Percentiles rank a stretch among this genome's conserved stretches.
phyloP scores from a whole-genome alignment of 2,888 invertebrate species.

The Spodoptera picta region DNA sequence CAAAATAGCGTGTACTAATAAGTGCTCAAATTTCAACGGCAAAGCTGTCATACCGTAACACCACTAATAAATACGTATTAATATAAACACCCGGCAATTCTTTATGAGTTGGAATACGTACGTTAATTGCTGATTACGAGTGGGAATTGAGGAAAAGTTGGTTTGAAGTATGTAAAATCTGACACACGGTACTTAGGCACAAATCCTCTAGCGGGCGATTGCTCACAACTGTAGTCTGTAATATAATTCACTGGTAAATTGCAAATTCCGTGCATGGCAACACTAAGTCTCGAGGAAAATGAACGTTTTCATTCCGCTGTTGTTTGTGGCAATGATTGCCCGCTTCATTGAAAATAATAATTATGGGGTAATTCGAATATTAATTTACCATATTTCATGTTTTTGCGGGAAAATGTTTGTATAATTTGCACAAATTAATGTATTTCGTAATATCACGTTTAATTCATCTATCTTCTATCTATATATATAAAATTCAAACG shows the following conservation, averaged over 20 bases:
- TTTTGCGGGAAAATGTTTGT: no score
- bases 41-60: slow-evolving; percentile 37
- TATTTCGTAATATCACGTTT: no score
- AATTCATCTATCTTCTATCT: no score
- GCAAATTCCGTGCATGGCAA: slow-evolving; percentile 36
- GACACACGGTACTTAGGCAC: slow-evolving; percentile 36
- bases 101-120: slow-evolving; percentile 54
- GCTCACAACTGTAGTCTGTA: slow-evolving; percentile 20
- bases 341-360: no score
- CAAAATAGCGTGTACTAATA: slow-evolving; percentile 1
- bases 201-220: slow-evolving; percentile 43
- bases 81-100: slow-evolving; percentile 51
- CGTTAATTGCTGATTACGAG: slow-evolving; percentile 65
- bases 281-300: slow-evolving; percentile 11
- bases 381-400: no score
- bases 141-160: slow-evolving; percentile 58
- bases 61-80: slow-evolving; percentile 61
- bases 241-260: slow-evolving; percentile 23
- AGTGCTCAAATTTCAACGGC: slow-evolving; percentile 18
- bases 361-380: no score
- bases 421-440: no score
- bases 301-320: background rate
- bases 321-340: background rate
- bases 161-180: slow-evolving; percentile 53
- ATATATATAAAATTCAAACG: no score